phyloP scores from a whole-genome alignment of 2,888 invertebrate genomes.

The Schizotus pectinicornis region DNA sequence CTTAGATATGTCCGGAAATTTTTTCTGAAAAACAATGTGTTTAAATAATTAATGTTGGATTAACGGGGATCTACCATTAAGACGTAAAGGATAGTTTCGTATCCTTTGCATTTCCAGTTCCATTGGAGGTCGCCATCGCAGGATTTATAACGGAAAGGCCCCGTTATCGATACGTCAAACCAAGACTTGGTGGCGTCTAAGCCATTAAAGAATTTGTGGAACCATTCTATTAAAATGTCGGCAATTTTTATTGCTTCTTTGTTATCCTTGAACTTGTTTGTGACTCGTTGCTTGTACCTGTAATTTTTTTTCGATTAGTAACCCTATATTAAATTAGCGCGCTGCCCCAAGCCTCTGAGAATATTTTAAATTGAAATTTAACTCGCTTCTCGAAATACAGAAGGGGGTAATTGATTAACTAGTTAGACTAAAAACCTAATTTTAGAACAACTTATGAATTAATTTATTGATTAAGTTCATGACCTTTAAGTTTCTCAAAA shows the following conservation, averaged over 20 bases:
- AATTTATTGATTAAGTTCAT: no score
- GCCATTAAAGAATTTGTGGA: conserved; percentile 49
- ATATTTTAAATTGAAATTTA: not conserved
- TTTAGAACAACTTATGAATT: not conserved
- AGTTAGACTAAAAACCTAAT: no score
- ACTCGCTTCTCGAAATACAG: not conserved
- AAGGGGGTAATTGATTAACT: not conserved
- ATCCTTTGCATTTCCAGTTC: conserved; percentile 79
- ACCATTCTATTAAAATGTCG: conserved; percentile 48
- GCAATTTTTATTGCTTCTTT: conserved; percentile 35
- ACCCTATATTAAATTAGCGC: not conserved
- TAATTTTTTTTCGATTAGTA: conserved; percentile 13
- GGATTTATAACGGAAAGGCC: conserved; percentile 65
- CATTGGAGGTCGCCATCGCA: conserved; percentile 74
- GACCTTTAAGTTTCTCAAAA: no score
- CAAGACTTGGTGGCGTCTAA: conserved; percentile 68
- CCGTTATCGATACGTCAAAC: conserved; percentile 71
- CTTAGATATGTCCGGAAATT: conserved; percentile 44
- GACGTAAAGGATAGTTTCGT: conserved; percentile 69
- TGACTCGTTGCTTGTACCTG: conserved; percentile 41
- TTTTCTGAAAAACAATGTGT: conserved; percentile 44
- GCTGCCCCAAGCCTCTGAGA: no score
- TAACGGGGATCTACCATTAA: conserved; percentile 63
- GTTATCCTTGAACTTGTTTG: conserved; percentile 37
- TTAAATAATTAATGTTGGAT: conserved; percentile 1